Evolutionary conservation across 2,888 invertebrate species (phyloP).

Genomic region (Daptonema setosum): DNA sequence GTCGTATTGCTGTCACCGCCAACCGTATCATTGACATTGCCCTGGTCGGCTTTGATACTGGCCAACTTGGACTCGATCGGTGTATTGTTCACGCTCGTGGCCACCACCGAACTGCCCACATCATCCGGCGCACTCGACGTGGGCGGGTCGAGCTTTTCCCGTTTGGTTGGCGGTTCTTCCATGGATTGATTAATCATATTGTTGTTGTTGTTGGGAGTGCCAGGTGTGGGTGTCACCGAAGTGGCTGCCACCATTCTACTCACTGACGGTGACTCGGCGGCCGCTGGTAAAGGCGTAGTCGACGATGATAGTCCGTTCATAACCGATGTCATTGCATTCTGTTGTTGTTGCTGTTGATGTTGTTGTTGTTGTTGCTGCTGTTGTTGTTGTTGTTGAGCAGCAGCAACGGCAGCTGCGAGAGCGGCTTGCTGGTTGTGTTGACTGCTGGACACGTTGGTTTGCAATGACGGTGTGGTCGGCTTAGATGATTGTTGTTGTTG

Average conservation of each 20-base stretch:
- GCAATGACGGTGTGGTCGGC: too few relatives aligned
- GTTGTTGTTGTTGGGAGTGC: not conserved
- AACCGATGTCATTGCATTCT: not conserved
- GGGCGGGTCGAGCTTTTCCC: not conserved
- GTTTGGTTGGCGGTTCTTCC: not conserved
- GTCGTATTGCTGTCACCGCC: too few relatives aligned
- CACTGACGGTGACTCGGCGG: too few relatives aligned
- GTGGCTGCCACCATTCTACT: not conserved
- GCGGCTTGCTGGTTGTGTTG: not conserved
- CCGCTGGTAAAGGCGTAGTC: not conserved
- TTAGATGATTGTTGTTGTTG: too few relatives aligned
- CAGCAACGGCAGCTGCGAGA: too few relatives aligned
- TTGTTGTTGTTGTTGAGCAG: slow-evolving; percentile 7
- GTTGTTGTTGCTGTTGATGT: not conserved
- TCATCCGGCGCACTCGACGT: too few relatives aligned
- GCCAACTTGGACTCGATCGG: too few relatives aligned
- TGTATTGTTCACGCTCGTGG: too few relatives aligned
- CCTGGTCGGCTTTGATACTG: too few relatives aligned
- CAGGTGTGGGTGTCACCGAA: not conserved
- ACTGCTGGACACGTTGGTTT: too few relatives aligned
- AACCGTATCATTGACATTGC: too few relatives aligned
- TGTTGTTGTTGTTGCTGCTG: slow-evolving; percentile 5
- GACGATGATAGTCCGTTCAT: not conserved
- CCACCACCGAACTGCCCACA: too few relatives aligned
- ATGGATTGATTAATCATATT: slow-evolving; percentile 2